These are phyloP conservation scores for Chymomyza procnemis DNA, from an alignment of 2,888 invertebrate genomes.

Conservation along the genomic window DNA sequence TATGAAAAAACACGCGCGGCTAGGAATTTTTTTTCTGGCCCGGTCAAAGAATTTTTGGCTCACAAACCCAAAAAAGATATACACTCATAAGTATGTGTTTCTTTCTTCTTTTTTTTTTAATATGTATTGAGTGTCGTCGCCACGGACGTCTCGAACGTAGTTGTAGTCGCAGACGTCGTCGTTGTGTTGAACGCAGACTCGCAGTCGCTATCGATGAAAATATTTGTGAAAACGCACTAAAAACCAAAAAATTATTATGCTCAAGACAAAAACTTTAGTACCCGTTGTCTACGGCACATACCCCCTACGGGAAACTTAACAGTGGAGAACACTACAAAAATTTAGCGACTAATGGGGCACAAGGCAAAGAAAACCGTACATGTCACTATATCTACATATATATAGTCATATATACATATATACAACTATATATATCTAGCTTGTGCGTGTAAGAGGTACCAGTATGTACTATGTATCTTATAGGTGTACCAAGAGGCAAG, in stretches of 20 bases:
- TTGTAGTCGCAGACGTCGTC: background rate
- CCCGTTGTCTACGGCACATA: background rate
- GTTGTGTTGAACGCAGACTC: background rate
- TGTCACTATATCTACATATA: background rate
- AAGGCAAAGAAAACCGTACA: background rate
- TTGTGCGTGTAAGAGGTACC: background rate
- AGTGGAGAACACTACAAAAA: background rate
- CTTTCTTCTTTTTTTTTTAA: too few relatives aligned
- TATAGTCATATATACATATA: too few relatives aligned
- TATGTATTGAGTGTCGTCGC: background rate
- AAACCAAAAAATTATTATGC: conserved; percentile 1
- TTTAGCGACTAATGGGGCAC: background rate
- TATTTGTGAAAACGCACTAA: background rate
- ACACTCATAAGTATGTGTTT: conserved; percentile 9
- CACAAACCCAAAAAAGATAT: conserved; percentile 46
- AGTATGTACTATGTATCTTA: background rate
- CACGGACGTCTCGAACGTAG: too few relatives aligned
- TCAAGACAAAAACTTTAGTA: background rate
- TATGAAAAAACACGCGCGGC: background rate
- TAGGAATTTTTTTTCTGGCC: conserved; percentile 21
- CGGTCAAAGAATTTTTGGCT: conserved; percentile 54
- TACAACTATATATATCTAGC: background rate
- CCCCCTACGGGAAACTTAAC: too few relatives aligned
- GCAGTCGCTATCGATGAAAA: background rate
- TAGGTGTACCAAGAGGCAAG: background rate